Conservation (phyloP, 2,888 invertebrate species). For the Oscheius sp. region DNA sequence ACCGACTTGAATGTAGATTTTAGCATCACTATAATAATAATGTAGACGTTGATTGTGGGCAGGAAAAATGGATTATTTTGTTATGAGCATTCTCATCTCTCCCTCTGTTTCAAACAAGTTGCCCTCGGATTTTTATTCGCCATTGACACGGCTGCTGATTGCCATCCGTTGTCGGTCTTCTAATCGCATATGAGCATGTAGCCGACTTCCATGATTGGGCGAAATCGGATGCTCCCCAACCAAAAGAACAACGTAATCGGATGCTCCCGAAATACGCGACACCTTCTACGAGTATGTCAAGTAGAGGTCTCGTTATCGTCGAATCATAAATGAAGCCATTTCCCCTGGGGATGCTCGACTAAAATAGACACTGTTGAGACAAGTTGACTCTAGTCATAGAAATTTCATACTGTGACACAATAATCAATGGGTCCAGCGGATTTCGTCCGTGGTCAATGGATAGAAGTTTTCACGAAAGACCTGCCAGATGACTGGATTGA, state of each 20-base stretch:
- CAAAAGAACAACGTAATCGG: slow-evolving; percentile 7
- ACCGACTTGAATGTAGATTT: no score
- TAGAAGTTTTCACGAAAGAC: neutral
- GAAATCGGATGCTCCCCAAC: slow-evolving; percentile 5
- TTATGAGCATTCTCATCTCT: no score
- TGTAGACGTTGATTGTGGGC: neutral
- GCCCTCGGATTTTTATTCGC: no score
- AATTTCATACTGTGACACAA: no score
- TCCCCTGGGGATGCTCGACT: neutral
- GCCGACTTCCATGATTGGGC: slow-evolving; percentile 24
- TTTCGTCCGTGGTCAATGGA: neutral
- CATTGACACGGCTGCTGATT: slow-evolving; percentile 10
- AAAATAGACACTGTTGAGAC: no score
- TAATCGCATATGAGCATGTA: slow-evolving; percentile 31
- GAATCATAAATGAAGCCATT: neutral
- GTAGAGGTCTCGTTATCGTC: neutral
- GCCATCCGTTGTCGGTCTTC: slow-evolving; percentile 1
- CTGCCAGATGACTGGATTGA: neutral
- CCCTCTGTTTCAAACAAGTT: no score
- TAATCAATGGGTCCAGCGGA: no score
- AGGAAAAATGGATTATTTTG: no score
- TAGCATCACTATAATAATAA: neutral
- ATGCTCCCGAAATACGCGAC: neutral
- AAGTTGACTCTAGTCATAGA: no score
- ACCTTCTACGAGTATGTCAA: neutral